Evolutionary conservation across 1,140 invertebrate genomes (phyloP).

Genomic region (Drosophila kikkawai): DNA sequence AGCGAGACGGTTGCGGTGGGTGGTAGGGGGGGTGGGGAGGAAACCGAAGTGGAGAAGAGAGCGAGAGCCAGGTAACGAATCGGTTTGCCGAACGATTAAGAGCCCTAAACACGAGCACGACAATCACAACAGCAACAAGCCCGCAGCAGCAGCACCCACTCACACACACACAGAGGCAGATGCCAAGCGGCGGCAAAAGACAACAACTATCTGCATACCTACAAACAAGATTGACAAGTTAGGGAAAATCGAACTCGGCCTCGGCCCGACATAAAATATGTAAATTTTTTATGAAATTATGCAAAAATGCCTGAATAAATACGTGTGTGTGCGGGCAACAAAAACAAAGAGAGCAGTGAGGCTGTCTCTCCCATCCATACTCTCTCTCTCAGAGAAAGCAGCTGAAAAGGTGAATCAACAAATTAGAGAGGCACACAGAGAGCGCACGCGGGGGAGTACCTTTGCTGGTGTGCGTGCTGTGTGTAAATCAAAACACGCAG

Average conservation of each 20-base stretch:
- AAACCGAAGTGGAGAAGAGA: conserved; percentile 11
- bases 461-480: conserved; percentile 30
- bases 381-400: conserved; percentile 43
- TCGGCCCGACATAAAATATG: conserved; percentile 57
- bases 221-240: conserved; percentile 75
- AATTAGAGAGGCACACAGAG: conserved; percentile 53
- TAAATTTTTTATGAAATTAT: conserved; percentile 79
- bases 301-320: conserved; percentile 66
- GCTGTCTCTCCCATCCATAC: not conserved
- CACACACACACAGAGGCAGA: conserved; percentile 24
- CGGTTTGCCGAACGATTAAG: conserved; percentile 72
- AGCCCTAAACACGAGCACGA: conserved; percentile 70
- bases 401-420: conserved; percentile 72
- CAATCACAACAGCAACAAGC: conserved; percentile 58
- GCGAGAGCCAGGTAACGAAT: conserved; percentile 62
- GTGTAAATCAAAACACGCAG: conserved; percentile 73
- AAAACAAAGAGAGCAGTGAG: conserved; percentile 30
- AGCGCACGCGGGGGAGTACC: conserved; percentile 66
- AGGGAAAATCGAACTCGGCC: conserved; percentile 58
- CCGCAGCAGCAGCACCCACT: conserved; percentile 44
- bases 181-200: conserved; percentile 9
- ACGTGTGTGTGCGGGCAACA: conserved; percentile 29
- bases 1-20: conserved; percentile 32
- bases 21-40: not conserved
- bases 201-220: conserved; percentile 53